Percentiles rank a stretch among this genome's conserved stretches.
Evolutionary conservation across 2,113 vertebrate genomes (phyloP).

Genomic region (Ginglymostoma cirratum): DNA sequence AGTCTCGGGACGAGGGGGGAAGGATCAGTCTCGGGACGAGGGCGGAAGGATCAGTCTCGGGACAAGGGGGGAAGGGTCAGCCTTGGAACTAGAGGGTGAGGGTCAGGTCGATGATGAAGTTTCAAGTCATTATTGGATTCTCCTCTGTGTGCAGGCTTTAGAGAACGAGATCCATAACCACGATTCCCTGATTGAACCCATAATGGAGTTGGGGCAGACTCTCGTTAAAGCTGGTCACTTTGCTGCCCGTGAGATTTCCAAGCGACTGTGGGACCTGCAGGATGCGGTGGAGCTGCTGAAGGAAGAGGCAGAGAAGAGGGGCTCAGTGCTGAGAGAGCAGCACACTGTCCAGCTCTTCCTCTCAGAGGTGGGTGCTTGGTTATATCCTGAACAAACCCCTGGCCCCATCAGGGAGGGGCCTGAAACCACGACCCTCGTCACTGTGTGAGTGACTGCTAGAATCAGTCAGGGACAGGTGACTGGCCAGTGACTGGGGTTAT

Average conservation of each 20-base stretch:
- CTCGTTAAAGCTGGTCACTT: constrained; percentile 65
- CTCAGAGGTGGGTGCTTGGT: constrained; percentile 59
- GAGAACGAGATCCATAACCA: constrained; percentile 70
- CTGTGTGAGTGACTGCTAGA: neutral
- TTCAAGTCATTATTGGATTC: neutral
- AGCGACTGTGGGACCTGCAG: constrained; percentile 63
- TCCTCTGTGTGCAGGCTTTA: constrained; percentile 55
- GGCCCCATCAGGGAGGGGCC: neutral
- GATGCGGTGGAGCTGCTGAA: constrained; percentile 55
- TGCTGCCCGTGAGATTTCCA: constrained; percentile 59
- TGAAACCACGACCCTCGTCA: no score
- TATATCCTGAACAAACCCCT: neutral
- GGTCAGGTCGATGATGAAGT: no score
- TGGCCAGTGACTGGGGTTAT: neutral
- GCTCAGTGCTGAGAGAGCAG: constrained; percentile 59
- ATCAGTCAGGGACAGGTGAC: neutral
- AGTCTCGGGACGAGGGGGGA: no score
- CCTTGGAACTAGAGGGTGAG: no score
- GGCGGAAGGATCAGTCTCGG: no score
- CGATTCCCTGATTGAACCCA: constrained; percentile 58
- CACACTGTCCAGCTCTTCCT: constrained; percentile 66
- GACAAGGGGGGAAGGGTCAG: no score
- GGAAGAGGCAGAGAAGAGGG: constrained; percentile 54
- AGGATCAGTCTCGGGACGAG: no score
- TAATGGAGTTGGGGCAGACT: constrained; percentile 67